Evolutionary conservation across 2,888 invertebrate genomes (phyloP).

Genomic region (Dicyrtoma fusca): DNA sequence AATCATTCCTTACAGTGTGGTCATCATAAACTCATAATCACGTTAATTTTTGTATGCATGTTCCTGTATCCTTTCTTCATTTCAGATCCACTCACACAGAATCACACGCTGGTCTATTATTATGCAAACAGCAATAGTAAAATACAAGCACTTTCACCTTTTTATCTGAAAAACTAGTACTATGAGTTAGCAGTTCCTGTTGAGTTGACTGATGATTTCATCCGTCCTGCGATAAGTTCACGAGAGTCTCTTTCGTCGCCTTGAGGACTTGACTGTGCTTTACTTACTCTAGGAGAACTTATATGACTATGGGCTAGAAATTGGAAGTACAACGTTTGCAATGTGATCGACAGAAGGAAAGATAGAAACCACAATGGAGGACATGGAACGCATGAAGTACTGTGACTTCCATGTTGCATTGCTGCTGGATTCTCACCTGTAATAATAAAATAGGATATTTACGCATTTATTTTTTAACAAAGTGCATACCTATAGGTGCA

Average conservation of each 20-base stretch:
- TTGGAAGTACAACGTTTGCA: constrained; percentile 54
- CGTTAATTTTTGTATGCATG: neutral
- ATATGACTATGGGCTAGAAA: constrained; percentile 43
- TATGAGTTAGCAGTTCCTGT: neutral
- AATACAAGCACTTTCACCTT: constrained; percentile 17
- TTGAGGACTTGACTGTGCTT: neutral
- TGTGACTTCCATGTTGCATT: constrained; percentile 70
- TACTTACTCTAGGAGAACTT: neutral
- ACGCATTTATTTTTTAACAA: too few species aligned
- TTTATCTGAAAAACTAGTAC: neutral
- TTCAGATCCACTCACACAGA: neutral
- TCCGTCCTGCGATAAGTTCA: neutral
- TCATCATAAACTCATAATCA: neutral
- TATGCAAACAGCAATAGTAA: neutral
- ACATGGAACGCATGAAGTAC: constrained; percentile 54
- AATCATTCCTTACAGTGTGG: neutral
- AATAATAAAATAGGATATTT: constrained; percentile 4
- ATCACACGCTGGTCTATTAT: neutral
- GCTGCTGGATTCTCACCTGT: constrained; percentile 74
- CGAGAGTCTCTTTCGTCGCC: neutral
- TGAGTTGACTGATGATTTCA: neutral
- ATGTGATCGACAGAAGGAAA: constrained; percentile 53
- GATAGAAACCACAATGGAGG: constrained; percentile 56
- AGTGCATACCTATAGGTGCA: too few species aligned
- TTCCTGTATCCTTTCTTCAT: neutral